Base-by-base conservation (phyloP, 2,113 vertebrate species). In the Canis aureus region DNA sequence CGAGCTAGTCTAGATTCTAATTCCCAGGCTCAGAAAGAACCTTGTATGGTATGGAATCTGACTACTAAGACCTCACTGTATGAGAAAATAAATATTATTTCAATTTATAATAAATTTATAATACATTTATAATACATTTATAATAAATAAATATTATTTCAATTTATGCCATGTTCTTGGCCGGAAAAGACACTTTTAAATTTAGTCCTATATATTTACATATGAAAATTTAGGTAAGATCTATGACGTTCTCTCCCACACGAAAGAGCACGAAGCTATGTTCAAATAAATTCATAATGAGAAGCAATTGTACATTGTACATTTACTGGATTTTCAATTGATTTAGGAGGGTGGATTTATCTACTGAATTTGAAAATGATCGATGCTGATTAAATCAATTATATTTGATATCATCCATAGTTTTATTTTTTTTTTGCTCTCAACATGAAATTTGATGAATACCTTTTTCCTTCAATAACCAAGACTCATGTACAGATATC, bases 11-110 rank as follows among this genome's bases (percentile, higher is more conserved):
- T 5, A 38, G 43, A 78, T 59, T 43, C 6, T 80, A 90, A 87
- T 97, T 82, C 13, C 51, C 73, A 89, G 84, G 20, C 22, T 80
- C 55, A 89, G 12, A 62, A 51, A 35, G 60, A 95, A 91, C 13
- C 25, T 94, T 38, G 51, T 25, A 32, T 35, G 49, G 57, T 22
- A 11, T 64, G 3, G 67, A 87, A 95, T 90, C 82, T 97, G 94
- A 89, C 25, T 62, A 76, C 5, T 64, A 89, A 78, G 64, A 81
- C 1, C 20, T 91, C 59, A 86, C 8, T 82, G 16, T 55, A 11
- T 51, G 19, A 93, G 32, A 97, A 59, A 20, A 88, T 83, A 95
- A 95, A 62, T 67, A 95, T 43, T 60, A 97, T 29, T 95, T 82
- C n/a, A 43, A 32, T 90, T 43, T 43, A 43, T 43, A 38, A 38